Evolutionary conservation across 2,888 invertebrate species (phyloP).

Genomic region (Physocephala rufipes): DNA sequence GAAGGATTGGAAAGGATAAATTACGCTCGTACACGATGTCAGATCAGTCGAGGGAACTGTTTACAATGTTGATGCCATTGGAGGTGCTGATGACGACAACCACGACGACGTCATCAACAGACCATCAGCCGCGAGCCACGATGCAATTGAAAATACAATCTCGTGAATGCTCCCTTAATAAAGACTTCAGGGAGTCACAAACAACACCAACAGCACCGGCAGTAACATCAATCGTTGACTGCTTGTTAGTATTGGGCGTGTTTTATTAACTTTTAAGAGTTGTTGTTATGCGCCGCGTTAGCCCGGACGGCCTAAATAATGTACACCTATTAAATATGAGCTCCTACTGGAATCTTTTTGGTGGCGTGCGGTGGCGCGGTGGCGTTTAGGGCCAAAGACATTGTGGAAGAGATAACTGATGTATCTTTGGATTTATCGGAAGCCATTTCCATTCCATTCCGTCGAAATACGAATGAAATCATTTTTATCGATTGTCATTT

Average conservation of each 20-base stretch:
- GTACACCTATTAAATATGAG: slow-evolving; percentile 5
- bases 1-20: not conserved
- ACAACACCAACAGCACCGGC: no score
- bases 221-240: slow-evolving; percentile 50
- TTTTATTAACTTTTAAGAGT: slow-evolving; percentile 64
- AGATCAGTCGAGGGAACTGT: not conserved
- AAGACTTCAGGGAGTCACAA: slow-evolving; percentile 62
- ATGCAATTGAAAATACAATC: not conserved
- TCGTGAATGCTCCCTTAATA: slow-evolving; percentile 46
- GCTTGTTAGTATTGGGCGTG: slow-evolving; percentile 65
- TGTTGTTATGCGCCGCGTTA: slow-evolving; percentile 30
- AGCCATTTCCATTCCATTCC: no score
- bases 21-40: not conserved
- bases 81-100: not conserved
- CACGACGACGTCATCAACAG: not conserved
- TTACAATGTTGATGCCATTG: not conserved
- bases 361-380: not conserved
- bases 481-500: slow-evolving; percentile 34
- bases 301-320: not conserved
- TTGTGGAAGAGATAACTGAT: no score
- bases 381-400: no score
- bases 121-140: not conserved
- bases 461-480: slow-evolving; percentile 13
- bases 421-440: no score
- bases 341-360: slow-evolving; percentile 16